Evolutionary conservation across 2,113 vertebrate species (phyloP).

Genomic region (Protobothrops mucrosquamatus): DNA sequence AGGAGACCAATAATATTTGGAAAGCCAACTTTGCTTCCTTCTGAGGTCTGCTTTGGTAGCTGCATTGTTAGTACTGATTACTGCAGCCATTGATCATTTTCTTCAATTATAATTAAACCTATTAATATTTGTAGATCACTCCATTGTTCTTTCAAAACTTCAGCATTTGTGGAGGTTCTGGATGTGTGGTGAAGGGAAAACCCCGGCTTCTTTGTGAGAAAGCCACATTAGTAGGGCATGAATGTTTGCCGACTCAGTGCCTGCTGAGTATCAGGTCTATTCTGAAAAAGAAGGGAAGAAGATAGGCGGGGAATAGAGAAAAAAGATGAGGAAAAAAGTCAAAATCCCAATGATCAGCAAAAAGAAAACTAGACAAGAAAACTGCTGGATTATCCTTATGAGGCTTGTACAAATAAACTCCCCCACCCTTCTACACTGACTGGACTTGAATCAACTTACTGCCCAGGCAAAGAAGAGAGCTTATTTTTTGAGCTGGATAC

Average conservation of each 20-base stretch:
- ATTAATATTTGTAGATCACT: neutral
- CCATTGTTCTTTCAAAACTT: neutral
- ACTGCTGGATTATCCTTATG: neutral
- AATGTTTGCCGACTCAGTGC: neutral
- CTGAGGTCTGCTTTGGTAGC: neutral
- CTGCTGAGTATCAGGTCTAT: neutral
- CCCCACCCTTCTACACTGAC: neutral
- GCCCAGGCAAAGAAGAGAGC: neutral
- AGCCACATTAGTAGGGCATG: neutral
- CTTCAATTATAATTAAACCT: neutral
- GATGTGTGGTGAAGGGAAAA: neutral
- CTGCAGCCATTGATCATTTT: neutral
- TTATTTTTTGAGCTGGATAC: neutral
- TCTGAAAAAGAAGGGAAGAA: neutral
- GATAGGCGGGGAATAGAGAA: neutral
- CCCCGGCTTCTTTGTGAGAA: neutral
- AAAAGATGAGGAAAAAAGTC: neutral
- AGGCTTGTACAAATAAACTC: neutral
- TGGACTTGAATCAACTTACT: neutral
- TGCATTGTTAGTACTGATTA: neutral
- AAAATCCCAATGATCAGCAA: neutral
- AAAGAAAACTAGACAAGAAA: neutral
- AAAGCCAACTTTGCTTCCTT: neutral
- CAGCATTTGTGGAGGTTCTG: neutral
- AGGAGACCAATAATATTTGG: neutral